Percentiles rank a stretch among this genome's conserved stretches.
Conservation (phyloP, 1,140 invertebrate genomes). For the Drepana arcuata region DNA sequence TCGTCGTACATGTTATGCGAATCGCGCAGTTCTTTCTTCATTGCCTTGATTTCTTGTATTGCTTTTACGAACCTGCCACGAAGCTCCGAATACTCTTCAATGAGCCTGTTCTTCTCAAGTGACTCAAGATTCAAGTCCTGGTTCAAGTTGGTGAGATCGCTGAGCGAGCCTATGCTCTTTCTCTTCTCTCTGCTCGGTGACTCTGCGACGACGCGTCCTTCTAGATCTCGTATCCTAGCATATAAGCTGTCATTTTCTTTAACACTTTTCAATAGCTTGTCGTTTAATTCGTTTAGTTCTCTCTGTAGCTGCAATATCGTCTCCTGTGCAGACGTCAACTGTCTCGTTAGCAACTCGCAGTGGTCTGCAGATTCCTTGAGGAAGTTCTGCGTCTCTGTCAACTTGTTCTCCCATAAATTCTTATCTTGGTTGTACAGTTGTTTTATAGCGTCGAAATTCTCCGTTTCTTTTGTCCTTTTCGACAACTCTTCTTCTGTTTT, state of each 20-base stretch:
- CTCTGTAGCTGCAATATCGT: conserved; percentile 72
- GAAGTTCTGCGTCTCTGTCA: conserved; percentile 75
- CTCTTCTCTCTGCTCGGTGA: conserved; percentile 71
- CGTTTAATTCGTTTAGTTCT: conserved; percentile 73
- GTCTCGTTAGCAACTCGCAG: conserved; percentile 75
- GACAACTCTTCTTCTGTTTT: conserved; percentile 81
- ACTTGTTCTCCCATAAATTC: conserved; percentile 76
- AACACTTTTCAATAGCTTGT: conserved; percentile 76
- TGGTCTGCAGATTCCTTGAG: conserved; percentile 76
- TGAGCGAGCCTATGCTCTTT: conserved; percentile 83
- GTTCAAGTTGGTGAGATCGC: conserved; percentile 86
- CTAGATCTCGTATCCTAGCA: conserved; percentile 78
- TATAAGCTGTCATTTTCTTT: conserved; percentile 86
- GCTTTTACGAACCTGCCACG: conserved; percentile 85
- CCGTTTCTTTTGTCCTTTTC: conserved; percentile 77
- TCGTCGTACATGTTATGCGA: conserved; percentile 85
- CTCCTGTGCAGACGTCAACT: conserved; percentile 76
- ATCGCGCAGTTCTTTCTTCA: conserved; percentile 87
- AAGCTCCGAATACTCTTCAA: conserved; percentile 85
- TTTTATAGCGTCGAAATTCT: conserved; percentile 76
- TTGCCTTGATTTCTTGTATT: conserved; percentile 84
- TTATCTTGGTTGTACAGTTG: conserved; percentile 77
- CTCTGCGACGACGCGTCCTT: conserved; percentile 71
- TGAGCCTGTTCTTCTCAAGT: conserved; percentile 82
- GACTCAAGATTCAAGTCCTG: conserved; percentile 81